Evolutionary conservation across 2,888 invertebrate genomes (phyloP).

Genomic region (Melanotus villosus): DNA sequence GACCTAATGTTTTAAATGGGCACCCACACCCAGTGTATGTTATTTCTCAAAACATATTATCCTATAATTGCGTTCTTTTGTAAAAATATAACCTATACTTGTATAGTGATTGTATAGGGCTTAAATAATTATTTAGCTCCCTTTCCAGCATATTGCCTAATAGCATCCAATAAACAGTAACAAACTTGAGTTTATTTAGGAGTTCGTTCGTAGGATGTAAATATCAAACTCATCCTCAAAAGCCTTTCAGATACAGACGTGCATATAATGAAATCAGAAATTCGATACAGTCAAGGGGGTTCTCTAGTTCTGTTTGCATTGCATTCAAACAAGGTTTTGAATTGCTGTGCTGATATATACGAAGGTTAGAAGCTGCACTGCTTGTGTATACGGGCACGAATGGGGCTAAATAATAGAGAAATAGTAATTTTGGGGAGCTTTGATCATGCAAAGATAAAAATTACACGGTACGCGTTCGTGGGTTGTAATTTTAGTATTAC

Average conservation of each 20-base stretch:
- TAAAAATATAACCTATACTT: too few relatives aligned
- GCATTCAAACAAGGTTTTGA: slow-evolving; percentile 14
- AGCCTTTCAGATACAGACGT: background rate
- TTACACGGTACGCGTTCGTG: too few relatives aligned
- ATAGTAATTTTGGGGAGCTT: background rate
- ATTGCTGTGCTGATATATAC: slow-evolving; percentile 10
- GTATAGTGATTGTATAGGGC: too few relatives aligned
- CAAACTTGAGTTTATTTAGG: background rate
- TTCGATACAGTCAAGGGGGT: background rate
- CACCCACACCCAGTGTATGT: too few relatives aligned
- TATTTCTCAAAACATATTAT: too few relatives aligned
- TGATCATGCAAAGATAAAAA: too few relatives aligned
- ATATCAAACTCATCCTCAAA: background rate
- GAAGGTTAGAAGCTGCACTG: background rate
- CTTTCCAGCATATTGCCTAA: background rate
- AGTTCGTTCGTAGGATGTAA: background rate
- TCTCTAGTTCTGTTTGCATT: background rate
- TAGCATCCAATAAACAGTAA: background rate
- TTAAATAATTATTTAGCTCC: background rate
- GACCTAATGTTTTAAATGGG: too few relatives aligned
- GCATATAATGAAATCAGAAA: slow-evolving; percentile 15
- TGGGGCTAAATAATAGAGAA: background rate
- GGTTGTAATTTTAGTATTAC: too few relatives aligned
- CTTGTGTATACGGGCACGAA: background rate
- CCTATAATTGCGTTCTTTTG: too few relatives aligned